Conservation (phyloP, 1,140 invertebrate species). For the Drosophila ironensis region DNA sequence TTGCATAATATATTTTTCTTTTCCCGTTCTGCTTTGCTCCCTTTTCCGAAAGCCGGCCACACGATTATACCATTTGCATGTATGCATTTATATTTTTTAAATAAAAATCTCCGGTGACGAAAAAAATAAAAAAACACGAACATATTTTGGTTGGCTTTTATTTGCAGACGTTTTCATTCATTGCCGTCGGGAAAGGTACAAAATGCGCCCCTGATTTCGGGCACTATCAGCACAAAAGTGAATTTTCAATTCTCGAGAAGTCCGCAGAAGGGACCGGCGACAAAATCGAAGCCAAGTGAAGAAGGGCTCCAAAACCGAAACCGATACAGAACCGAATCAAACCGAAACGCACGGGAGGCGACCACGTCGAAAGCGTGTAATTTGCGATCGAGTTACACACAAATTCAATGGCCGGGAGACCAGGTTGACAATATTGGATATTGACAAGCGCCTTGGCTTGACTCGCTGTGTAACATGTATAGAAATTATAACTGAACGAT, state of each 20-base stretch:
- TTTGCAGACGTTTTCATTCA: slow-evolving; percentile 29
- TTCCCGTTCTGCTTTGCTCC: slow-evolving; percentile 29
- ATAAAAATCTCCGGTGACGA: slow-evolving; percentile 10
- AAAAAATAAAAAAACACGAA: slow-evolving; percentile 9
- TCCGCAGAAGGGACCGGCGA: neutral
- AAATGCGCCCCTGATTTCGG: slow-evolving; percentile 1
- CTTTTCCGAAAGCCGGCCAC: slow-evolving; percentile 33
- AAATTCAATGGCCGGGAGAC: slow-evolving; percentile 11
- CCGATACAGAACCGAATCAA: neutral
- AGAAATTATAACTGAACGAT: slow-evolving; percentile 13
- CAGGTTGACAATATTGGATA: slow-evolving; percentile 13
- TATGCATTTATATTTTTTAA: neutral
- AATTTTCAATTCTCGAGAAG: neutral
- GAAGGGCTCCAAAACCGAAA: neutral
- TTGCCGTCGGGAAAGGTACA: neutral
- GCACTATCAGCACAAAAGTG: slow-evolving; percentile 25
- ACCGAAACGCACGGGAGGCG: neutral
- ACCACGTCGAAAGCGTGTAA: slow-evolving; percentile 28
- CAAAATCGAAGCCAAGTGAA: neutral
- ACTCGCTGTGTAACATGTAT: slow-evolving; percentile 14
- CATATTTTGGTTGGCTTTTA: neutral
- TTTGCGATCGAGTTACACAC: slow-evolving; percentile 56
- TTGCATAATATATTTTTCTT: slow-evolving; percentile 54
- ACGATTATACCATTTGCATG: neutral
- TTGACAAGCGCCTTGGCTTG: slow-evolving; percentile 32